phyloP scores from a whole-genome alignment of 2,888 invertebrate genomes.

The Alloplasta piceator region DNA sequence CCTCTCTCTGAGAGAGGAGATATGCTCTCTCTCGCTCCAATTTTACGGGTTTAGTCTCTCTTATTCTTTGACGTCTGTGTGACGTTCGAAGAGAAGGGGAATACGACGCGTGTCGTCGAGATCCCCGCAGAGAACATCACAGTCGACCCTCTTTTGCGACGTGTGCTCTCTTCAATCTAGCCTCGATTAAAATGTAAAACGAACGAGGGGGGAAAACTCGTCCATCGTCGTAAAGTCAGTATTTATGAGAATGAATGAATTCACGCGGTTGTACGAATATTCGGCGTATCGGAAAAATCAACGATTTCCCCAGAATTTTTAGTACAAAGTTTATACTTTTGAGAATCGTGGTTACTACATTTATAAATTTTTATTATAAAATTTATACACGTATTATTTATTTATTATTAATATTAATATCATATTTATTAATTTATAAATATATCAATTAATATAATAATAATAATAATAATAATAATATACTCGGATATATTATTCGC shows the following conservation, averaged over 20 bases:
- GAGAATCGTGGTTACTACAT: no score
- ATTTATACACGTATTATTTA: no score
- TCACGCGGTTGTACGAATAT: no score
- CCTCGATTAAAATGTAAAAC: conserved; percentile 21
- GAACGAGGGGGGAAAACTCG: not conserved
- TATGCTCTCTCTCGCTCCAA: conserved; percentile 49
- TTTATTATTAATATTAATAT: no score
- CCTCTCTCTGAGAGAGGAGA: conserved; percentile 53
- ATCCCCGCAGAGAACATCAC: conserved; percentile 23
- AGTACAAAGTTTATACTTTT: not conserved
- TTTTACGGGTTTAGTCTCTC: conserved; percentile 30
- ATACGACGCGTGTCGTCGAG: conserved; percentile 50
- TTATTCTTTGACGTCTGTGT: not conserved
- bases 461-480: no score
- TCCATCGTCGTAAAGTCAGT: not conserved
- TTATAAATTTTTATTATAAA: no score
- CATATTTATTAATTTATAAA: no score
- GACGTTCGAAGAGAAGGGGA: conserved; percentile 2
- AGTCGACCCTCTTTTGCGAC: conserved; percentile 17
- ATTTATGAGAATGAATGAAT: no score
- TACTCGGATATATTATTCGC: no score
- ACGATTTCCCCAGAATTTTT: no score
- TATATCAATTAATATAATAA: no score
- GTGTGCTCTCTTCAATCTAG: conserved; percentile 23
- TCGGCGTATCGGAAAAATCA: no score